Conservation (phyloP, 2,888 invertebrate species). For the Scaptomyza polygonia region DNA sequence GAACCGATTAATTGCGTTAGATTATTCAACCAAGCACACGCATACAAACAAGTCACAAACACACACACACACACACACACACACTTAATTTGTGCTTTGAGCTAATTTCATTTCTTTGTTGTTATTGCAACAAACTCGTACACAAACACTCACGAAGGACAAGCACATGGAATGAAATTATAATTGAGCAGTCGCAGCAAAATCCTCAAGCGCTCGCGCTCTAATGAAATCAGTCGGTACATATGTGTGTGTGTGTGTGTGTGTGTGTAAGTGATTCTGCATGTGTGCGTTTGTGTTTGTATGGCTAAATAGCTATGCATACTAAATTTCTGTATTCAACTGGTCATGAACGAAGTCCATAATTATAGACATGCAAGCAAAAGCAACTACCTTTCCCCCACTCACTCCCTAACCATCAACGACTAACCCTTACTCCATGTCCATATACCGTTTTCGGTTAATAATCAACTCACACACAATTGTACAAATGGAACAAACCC, state of each 20-base stretch:
- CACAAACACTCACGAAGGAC: constrained; percentile 49
- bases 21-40: constrained; percentile 57
- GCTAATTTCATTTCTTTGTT: constrained; percentile 76
- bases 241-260: constrained; percentile 4
- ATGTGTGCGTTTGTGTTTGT: constrained; percentile 35
- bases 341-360: constrained; percentile 60
- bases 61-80: constrained; percentile 7
- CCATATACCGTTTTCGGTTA: constrained; percentile 50
- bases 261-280: constrained; percentile 30
- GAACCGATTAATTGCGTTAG: constrained; percentile 81
- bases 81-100: constrained; percentile 67
- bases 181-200: constrained; percentile 68
- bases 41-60: neutral
- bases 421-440: neutral
- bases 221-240: constrained; percentile 57
- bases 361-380: constrained; percentile 70
- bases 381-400: neutral
- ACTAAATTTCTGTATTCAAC: constrained; percentile 74
- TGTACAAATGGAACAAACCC: constrained; percentile 21
- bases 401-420: neutral
- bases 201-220: constrained; percentile 66
- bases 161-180: constrained; percentile 65
- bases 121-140: constrained; percentile 54
- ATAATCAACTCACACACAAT: constrained; percentile 74
- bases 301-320: constrained; percentile 71